phyloP scores from a whole-genome alignment of 2,797 vertebrate genomes.

The Hybognathus amarus region DNA sequence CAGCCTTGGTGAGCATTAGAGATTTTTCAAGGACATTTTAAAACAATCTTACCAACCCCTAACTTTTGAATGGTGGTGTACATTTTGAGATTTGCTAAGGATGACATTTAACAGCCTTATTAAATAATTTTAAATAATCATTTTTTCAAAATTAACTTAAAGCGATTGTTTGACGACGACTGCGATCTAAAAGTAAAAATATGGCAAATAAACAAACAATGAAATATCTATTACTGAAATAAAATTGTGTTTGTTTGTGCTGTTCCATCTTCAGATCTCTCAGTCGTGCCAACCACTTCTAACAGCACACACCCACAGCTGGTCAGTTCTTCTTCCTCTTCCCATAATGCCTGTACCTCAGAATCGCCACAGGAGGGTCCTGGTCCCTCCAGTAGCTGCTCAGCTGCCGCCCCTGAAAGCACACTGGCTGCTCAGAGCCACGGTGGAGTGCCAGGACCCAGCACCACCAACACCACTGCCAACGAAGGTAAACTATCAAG shows the following conservation, averaged over 20 bases:
- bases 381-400: conserved; percentile 83
- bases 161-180: background rate
- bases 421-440: conserved; percentile 77
- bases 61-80: background rate
- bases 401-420: conserved; percentile 80
- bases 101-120: background rate
- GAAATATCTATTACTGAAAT: background rate
- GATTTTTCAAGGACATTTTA: background rate
- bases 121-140: background rate
- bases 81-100: background rate
- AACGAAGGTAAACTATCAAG: conserved; percentile 78
- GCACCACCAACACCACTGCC: conserved; percentile 65
- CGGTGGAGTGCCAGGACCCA: conserved; percentile 75
- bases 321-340: conserved; percentile 85
- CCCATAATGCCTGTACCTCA: conserved; percentile 91
- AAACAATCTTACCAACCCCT: background rate
- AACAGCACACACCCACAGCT: conserved; percentile 84
- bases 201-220: background rate
- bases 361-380: conserved; percentile 89
- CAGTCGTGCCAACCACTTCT: conserved; percentile 93
- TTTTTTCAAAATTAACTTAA: background rate
- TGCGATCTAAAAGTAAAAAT: background rate
- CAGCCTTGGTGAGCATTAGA: background rate
- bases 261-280: conserved; percentile 81
- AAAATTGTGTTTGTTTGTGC: conserved; percentile 21